phyloP scores from a whole-genome alignment of 2,113 vertebrate genomes.

The Megaceryle torquata region DNA sequence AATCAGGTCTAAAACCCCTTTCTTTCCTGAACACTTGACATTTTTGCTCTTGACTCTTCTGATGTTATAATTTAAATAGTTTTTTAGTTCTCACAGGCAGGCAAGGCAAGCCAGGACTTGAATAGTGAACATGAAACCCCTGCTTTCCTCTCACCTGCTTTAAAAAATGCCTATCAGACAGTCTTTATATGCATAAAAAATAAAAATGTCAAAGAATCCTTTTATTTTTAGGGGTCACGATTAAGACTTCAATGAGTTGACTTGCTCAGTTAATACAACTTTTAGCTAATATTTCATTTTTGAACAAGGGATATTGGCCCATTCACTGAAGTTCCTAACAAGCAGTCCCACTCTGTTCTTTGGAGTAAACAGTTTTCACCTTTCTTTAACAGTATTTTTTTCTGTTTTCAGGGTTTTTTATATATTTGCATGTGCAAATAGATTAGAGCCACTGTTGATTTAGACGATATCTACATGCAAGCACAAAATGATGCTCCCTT shows the following conservation, averaged over 20 bases:
- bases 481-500: background rate
- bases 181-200: background rate
- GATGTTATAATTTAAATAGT: background rate
- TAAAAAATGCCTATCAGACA: background rate
- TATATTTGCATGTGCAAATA: background rate
- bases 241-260: background rate
- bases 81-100: background rate
- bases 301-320: background rate
- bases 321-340: background rate
- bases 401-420: background rate
- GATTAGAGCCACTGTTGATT: background rate
- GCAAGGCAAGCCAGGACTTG: background rate
- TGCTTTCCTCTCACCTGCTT: background rate
- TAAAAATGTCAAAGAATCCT: background rate
- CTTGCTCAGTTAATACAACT: background rate
- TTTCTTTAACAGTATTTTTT: background rate
- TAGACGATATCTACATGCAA: background rate
- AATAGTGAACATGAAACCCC: background rate
- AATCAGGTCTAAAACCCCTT: background rate
- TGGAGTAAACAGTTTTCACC: background rate
- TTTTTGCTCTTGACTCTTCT: background rate
- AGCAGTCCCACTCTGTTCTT: background rate
- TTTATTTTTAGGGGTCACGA: background rate
- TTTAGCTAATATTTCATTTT: background rate
- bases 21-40: background rate